Evolutionary conservation across 2,797 vertebrate species (phyloP).

Genomic region (Phalanger gymnotis): DNA sequence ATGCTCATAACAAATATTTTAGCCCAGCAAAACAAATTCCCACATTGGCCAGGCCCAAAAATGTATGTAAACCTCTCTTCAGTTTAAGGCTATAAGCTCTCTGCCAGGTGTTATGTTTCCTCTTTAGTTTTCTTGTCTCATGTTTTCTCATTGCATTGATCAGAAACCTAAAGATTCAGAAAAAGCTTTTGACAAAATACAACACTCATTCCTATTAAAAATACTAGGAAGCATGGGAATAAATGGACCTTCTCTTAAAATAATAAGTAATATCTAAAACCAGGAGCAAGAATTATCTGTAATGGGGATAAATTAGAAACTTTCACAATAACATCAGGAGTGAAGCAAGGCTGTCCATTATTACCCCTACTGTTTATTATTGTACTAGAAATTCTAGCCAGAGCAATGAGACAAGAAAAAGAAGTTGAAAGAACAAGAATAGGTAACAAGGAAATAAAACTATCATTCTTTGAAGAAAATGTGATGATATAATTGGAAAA

Average conservation of each 20-base stretch:
- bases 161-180: not conserved
- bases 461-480: not conserved
- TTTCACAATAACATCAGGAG: not conserved
- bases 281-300: not conserved
- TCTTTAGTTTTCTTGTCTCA: not conserved
- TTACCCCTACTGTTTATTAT: not conserved
- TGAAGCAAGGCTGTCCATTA: not conserved
- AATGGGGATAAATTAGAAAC: not conserved
- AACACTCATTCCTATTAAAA: not conserved
- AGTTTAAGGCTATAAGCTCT: not conserved
- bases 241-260: not conserved
- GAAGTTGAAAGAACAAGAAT: not conserved
- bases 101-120: not conserved
- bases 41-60: not conserved
- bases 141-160: not conserved
- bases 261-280: not conserved
- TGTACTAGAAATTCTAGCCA: not conserved
- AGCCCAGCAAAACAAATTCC: not conserved
- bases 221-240: not conserved
- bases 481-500: not conserved
- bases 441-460: not conserved
- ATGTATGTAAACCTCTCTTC: not conserved
- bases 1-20: not conserved
- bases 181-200: not conserved
- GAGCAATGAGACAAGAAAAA: not conserved